Evolutionary conservation across 2,888 invertebrate species (phyloP).

Genomic region (Brassicogethes aeneus): DNA sequence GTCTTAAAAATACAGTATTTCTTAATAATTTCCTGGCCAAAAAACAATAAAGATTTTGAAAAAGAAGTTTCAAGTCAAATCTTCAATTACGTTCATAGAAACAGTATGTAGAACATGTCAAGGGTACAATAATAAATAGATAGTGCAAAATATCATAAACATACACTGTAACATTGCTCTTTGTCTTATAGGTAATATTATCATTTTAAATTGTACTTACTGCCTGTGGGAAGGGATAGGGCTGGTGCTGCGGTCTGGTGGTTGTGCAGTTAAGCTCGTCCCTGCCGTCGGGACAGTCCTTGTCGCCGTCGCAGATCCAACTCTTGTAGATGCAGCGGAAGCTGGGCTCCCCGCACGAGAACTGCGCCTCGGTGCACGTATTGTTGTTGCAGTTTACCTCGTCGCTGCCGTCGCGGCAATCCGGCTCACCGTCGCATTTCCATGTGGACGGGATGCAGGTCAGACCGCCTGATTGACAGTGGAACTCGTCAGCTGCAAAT

Average conservation of each 20-base stretch:
- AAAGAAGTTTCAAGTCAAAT: too few relatives aligned
- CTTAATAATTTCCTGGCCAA: too few relatives aligned
- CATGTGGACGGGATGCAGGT: conserved; percentile 66
- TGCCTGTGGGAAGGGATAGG: not conserved
- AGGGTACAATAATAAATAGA: too few relatives aligned
- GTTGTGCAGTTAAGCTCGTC: conserved; percentile 64
- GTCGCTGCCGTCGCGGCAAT: conserved; percentile 71
- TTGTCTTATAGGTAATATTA: too few relatives aligned
- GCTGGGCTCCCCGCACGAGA: conserved; percentile 46
- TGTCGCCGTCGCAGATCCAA: conserved; percentile 75
- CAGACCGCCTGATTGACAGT: conserved; percentile 44
- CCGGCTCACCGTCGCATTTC: conserved; percentile 74
- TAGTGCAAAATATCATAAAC: too few relatives aligned
- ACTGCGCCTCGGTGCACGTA: conserved; percentile 62
- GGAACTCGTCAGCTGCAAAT: conserved; percentile 45
- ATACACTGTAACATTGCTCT: too few relatives aligned
- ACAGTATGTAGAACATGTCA: too few relatives aligned
- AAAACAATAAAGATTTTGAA: too few relatives aligned
- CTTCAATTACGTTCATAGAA: too few relatives aligned
- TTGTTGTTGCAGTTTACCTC: conserved; percentile 60
- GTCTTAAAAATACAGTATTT: too few relatives aligned
- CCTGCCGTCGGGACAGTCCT: conserved; percentile 60
- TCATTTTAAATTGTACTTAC: too few relatives aligned
- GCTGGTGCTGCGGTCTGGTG: not conserved
- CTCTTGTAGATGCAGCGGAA: conserved; percentile 60